Conservation (phyloP, 2,113 vertebrate species). For the Rhynchomys soricoides region DNA sequence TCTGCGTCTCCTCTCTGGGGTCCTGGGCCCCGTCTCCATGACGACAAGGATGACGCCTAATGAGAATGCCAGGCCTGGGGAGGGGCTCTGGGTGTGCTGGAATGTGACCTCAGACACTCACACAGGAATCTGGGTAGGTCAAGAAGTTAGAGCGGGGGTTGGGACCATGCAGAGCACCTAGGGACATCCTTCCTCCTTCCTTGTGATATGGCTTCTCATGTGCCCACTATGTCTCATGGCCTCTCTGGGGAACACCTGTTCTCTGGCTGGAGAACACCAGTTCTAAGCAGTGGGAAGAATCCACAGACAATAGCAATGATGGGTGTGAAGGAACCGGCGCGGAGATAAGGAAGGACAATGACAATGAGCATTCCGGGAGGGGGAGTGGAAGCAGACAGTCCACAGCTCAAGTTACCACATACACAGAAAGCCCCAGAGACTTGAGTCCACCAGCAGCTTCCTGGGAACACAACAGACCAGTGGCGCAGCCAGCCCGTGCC, state of each 20-base stretch:
- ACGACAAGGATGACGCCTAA: constrained; percentile 93
- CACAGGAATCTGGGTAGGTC: constrained; percentile 38
- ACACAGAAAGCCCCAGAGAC: not conserved
- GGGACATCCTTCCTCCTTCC: not conserved
- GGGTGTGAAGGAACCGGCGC: not conserved
- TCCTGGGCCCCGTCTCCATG: constrained; percentile 96
- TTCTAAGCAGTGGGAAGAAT: not conserved
- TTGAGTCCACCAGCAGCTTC: not conserved
- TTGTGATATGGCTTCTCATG: not conserved
- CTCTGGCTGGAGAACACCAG: not conserved
- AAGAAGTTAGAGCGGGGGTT: constrained; percentile 26
- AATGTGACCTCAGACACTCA: constrained; percentile 89
- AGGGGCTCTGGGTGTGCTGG: constrained; percentile 85
- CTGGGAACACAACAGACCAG: not conserved
- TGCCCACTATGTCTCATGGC: not conserved
- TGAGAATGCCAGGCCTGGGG: constrained; percentile 89
- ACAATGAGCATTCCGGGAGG: not conserved
- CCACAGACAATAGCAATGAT: not conserved
- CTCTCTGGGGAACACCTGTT: not conserved
- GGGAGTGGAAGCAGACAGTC: not conserved
- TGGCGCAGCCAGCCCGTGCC: not conserved
- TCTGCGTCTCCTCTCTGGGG: constrained; percentile 95
- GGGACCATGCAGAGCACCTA: not conserved
- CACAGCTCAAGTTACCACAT: not conserved
- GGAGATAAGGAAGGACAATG: not conserved